These are phyloP conservation scores for Podarcis siculus DNA, from an alignment of 2,797 vertebrate species.

Conservation along the genomic window DNA sequence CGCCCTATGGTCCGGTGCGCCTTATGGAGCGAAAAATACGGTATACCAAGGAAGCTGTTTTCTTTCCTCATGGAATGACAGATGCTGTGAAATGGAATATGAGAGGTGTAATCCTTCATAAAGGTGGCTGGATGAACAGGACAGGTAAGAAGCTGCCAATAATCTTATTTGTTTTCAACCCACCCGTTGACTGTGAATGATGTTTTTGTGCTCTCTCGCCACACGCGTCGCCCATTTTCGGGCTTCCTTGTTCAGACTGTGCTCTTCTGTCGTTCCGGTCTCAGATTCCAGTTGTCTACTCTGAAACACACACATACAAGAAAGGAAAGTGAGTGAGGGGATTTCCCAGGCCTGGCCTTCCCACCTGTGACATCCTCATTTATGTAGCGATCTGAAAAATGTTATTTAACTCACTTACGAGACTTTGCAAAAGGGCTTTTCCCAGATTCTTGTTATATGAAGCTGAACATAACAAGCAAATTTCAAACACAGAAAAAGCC, in stretches of 20 bases:
- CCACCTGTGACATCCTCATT: accelerated
- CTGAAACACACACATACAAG: conserved; percentile 73
- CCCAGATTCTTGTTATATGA: accelerated
- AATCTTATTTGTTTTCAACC: not conserved
- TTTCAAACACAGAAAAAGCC: not conserved
- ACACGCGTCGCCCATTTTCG: conserved; percentile 95
- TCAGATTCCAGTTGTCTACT: conserved; percentile 95
- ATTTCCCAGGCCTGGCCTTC: not conserved
- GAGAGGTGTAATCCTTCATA: too few species aligned
- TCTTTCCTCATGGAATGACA: not conserved
- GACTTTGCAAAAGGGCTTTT: not conserved
- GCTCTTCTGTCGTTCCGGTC: conserved; percentile 94
- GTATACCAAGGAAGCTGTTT: not conserved
- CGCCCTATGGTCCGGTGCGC: too few species aligned
- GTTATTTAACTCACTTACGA: accelerated
- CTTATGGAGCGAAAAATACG: too few species aligned
- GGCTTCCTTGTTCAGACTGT: conserved; percentile 98
- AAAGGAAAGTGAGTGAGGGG: not conserved
- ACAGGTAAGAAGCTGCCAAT: too few species aligned
- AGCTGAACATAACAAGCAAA: not conserved
- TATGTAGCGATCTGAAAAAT: not conserved
- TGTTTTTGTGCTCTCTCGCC: conserved; percentile 95
- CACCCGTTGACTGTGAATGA: conserved; percentile 93
- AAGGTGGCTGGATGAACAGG: too few species aligned
- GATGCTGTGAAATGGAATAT: too few species aligned